Conservation (phyloP, 2,888 invertebrate species). For the Lottia gigantea region DNA sequence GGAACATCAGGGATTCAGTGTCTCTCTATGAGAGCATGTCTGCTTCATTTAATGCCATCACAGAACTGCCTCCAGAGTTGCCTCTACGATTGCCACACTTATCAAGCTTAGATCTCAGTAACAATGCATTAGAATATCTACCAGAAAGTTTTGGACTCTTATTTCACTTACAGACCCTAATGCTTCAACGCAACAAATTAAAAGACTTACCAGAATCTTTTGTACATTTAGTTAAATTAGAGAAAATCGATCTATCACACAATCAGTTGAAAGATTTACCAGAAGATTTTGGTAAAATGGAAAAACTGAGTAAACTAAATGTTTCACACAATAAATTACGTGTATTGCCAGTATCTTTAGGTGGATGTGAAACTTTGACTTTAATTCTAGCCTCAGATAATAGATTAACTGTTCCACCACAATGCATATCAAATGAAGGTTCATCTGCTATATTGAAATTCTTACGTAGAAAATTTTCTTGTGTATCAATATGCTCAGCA, state of each 20-base stretch:
- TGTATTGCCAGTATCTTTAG: slow-evolving; percentile 60
- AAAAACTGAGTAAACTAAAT: slow-evolving; percentile 59
- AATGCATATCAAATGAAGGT: slow-evolving; percentile 61
- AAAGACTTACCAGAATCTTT: slow-evolving; percentile 59
- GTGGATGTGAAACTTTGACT: slow-evolving; percentile 47
- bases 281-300: slow-evolving; percentile 60
- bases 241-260: slow-evolving; percentile 63
- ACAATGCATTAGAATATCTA: slow-evolving; percentile 60
- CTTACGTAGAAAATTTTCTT: slow-evolving; percentile 42
- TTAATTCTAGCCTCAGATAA: slow-evolving; percentile 61
- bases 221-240: slow-evolving; percentile 59
- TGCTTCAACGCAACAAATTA: slow-evolving; percentile 60
- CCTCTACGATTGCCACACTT: slow-evolving; percentile 66
- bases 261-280: slow-evolving; percentile 61
- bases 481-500: neutral
- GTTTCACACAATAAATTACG: slow-evolving; percentile 62
- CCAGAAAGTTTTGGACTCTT: slow-evolving; percentile 65
- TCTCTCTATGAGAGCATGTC: slow-evolving; percentile 65
- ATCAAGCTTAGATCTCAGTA: slow-evolving; percentile 60
- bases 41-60: slow-evolving; percentile 64
- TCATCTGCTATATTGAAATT: slow-evolving; percentile 56
- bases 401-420: slow-evolving; percentile 58
- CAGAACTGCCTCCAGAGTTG: slow-evolving; percentile 62
- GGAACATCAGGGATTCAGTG: slow-evolving; percentile 61
- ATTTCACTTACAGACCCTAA: slow-evolving; percentile 61